Base-by-base conservation (phyloP, 2,113 vertebrate species). In the Rostratula benghalensis region DNA sequence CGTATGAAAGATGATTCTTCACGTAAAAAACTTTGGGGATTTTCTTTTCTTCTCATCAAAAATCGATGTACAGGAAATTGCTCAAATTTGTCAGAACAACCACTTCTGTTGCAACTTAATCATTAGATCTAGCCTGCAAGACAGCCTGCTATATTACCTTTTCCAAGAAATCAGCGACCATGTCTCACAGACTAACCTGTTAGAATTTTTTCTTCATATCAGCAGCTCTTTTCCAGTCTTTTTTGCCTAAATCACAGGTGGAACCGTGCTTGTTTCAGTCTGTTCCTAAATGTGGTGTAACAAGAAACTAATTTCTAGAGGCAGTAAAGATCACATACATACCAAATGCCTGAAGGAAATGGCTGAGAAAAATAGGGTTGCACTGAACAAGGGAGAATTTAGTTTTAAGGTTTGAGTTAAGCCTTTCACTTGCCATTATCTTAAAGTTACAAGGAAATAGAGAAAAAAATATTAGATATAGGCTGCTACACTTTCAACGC, bases 41-140 rank as follows among this genome's bases (percentile, higher is more conserved):
- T 92, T 94, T 95, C 71, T 82, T 94, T 94, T 76, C 67, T 75
- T 74, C 69, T 92, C 89, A 94, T 94, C 73, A 92, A 81, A 95
- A 95, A 95, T 94, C 93, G 3, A 95, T 95, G 86, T 43, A 79
- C 37, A 87, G 93, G 83, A 96, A 96, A 95, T 87, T 94, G 93
- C 46, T 95, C 57, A 91, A 80, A 94, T 95, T 95, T 95, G 33
- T 96, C 93, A 96, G 90, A 95, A 81, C 43, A 85, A 87, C 78
- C 59, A 82, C 57, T 85, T 93, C 45, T 90, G 17, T 65, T 95
- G 37, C 82, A 83, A 41, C 37, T 95, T 87, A 83, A 83, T 91
- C 77, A 71, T 85, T 76, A 94, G 30, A 87, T 24, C 59, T 35
- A 86, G 21, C 30, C 79, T 43, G 21, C 54, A 70, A 96, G 59